phyloP scores from a whole-genome alignment of 2,797 vertebrate species.

The Sciurus carolinensis region DNA sequence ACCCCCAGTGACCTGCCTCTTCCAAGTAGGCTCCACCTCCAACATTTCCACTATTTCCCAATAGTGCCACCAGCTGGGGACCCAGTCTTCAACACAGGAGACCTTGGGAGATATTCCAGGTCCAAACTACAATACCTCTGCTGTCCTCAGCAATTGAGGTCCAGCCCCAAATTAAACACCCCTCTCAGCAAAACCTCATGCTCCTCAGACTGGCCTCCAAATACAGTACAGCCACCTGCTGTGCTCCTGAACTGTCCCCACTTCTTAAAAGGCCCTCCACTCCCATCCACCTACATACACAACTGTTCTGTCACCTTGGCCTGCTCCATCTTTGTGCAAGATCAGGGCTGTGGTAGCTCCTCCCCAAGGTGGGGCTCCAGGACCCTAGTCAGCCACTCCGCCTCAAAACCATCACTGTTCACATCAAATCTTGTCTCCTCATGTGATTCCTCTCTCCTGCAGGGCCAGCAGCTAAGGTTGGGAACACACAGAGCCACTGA shows the following conservation, averaged over 20 bases:
- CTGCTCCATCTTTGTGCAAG: neutral
- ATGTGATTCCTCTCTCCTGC: neutral
- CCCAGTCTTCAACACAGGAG: no score
- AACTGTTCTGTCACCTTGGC: accelerated
- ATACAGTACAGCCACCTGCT: no score
- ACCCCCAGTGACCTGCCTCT: no score
- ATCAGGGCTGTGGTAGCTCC: neutral
- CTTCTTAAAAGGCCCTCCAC: neutral
- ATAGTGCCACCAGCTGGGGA: no score
- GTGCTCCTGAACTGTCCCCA: neutral
- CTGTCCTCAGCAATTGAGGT: neutral
- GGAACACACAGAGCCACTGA: neutral
- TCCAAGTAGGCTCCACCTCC: no score
- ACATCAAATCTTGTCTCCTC: no score
- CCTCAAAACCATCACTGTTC: neutral
- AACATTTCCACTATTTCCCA: no score
- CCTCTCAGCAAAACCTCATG: neutral
- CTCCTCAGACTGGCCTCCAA: neutral
- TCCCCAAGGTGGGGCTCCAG: neutral
- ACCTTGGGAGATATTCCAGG: no score
- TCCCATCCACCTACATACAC: neutral
- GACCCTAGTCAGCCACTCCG: neutral
- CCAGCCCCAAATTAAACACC: neutral
- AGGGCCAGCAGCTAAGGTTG: neutral
- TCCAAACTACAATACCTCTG: no score